Percentiles rank a stretch among this genome's conserved stretches.
Evolutionary conservation across 2,113 vertebrate species (phyloP).

Genomic region (Poicephalus gulielmi): DNA sequence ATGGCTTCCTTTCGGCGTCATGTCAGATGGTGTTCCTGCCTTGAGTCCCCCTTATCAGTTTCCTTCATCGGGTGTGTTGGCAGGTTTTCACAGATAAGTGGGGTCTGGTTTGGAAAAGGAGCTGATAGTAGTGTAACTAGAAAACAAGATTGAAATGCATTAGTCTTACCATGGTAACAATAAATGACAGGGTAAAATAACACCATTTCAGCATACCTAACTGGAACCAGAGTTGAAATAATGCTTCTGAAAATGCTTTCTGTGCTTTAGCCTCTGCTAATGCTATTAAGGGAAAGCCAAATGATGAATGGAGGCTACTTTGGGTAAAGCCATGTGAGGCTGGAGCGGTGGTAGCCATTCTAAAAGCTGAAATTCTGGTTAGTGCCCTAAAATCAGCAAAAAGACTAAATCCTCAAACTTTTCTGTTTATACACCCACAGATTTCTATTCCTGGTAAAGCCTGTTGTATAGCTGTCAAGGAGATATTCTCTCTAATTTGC

Average conservation of each 20-base stretch:
- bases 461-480: slow-evolving; percentile 33
- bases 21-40: background rate
- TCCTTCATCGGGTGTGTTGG: background rate
- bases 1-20: background rate
- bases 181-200: background rate
- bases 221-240: background rate
- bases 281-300: background rate
- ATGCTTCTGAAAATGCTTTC: background rate
- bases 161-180: background rate
- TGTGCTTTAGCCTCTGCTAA: background rate
- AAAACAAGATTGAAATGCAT: background rate
- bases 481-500: slow-evolving; percentile 27
- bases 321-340: background rate
- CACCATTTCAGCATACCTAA: fast-evolving
- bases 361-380: background rate
- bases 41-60: background rate
- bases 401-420: slow-evolving; percentile 11
- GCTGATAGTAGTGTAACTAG: background rate
- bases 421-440: slow-evolving; percentile 28
- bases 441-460: slow-evolving; percentile 35
- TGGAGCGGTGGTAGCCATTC: background rate
- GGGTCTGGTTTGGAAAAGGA: background rate
- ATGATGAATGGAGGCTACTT: background rate
- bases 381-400: background rate
- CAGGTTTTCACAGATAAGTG: background rate